phyloP scores from a whole-genome alignment of 2,888 invertebrate species.

The Hedya salicella region DNA sequence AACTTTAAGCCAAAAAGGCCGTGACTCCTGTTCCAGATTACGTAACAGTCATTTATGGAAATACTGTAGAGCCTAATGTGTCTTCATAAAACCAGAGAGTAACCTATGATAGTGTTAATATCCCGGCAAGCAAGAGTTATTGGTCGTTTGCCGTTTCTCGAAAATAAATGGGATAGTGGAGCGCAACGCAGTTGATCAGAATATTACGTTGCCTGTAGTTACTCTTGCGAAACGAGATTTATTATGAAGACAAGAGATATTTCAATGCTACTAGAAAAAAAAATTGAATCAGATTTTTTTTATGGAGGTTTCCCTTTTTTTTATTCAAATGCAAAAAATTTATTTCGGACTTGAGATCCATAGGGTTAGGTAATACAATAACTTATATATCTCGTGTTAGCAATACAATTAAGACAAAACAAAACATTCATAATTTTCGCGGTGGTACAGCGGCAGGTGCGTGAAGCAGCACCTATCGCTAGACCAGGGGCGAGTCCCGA shows the following conservation, averaged over 20 bases:
- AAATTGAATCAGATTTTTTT: too few species aligned
- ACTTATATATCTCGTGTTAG: too few species aligned
- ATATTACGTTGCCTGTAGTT: conserved; percentile 49
- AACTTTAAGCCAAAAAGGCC: too few species aligned
- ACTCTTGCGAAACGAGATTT: not conserved
- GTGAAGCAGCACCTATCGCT: too few species aligned
- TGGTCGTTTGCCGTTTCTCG: conserved; percentile 81
- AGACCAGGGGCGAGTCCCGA: too few species aligned
- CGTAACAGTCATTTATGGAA: conserved; percentile 66
- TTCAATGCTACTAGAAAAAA: not conserved
- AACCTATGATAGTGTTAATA: conserved; percentile 85
- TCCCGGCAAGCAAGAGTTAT: conserved; percentile 83
- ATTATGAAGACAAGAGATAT: not conserved
- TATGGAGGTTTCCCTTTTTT: too few species aligned
- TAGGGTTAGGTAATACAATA: too few species aligned
- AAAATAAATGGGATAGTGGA: conserved; percentile 73
- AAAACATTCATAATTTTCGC: too few species aligned
- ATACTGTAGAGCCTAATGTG: conserved; percentile 74
- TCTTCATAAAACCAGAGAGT: conserved; percentile 83
- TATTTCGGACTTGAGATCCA: too few species aligned
- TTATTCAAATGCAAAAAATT: too few species aligned
- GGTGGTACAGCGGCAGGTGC: too few species aligned
- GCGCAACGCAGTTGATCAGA: conserved; percentile 51
- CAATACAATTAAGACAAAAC: too few species aligned
- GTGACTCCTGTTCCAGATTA: not conserved